Conservation (phyloP, 2,797 vertebrate genomes). For the Tapera naevia region DNA sequence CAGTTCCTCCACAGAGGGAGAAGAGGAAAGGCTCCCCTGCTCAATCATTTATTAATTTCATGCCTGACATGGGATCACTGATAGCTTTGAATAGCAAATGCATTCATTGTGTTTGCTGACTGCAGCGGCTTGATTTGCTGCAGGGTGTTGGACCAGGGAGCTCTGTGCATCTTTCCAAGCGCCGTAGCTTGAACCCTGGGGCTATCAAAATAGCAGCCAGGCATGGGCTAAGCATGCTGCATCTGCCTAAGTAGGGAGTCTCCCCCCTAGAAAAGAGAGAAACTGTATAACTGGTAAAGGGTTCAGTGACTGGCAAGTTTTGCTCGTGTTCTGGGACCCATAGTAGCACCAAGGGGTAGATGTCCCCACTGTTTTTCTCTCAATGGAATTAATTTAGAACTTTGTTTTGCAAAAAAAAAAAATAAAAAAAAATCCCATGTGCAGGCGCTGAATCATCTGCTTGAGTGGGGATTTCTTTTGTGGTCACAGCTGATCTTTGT, state of each 20-base stretch:
- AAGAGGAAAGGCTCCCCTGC: neutral
- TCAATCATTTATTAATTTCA: neutral
- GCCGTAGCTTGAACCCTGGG: neutral
- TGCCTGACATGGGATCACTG: neutral
- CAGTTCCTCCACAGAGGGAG: neutral
- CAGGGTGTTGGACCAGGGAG: neutral
- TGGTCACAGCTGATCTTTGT: neutral
- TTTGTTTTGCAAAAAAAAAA: neutral
- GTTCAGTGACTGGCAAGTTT: neutral
- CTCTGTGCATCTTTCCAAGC: neutral
- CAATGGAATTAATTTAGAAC: neutral
- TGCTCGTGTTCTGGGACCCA: accelerated
- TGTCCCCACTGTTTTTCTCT: neutral
- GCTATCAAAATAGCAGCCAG: neutral
- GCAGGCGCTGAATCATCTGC: neutral
- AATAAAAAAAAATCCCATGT: neutral
- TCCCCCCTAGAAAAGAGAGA: neutral
- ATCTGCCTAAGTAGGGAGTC: neutral
- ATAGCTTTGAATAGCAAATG: conserved; percentile 2
- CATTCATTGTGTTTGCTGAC: neutral
- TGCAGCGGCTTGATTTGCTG: neutral
- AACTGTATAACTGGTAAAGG: neutral
- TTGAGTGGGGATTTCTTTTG: neutral
- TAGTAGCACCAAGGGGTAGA: accelerated
- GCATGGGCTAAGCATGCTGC: neutral